Conservation (phyloP, 2,888 invertebrate genomes). For the Zootermopsis nevadensis region DNA sequence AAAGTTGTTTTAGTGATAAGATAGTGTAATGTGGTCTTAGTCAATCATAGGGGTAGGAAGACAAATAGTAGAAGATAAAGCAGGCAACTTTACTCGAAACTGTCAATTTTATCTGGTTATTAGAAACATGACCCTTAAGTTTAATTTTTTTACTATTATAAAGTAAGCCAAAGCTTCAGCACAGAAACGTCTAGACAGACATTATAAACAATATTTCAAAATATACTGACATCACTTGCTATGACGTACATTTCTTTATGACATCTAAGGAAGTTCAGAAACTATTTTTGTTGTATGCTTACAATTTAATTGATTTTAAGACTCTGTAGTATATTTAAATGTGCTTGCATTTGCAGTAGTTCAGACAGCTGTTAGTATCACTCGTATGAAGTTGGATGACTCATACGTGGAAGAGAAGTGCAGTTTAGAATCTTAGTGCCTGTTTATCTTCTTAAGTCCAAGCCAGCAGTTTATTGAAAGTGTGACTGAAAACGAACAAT, state of each 20-base stretch:
- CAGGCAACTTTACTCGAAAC: neutral
- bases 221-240: conserved; percentile 5
- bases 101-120: neutral
- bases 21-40: conserved; percentile 1
- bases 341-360: neutral
- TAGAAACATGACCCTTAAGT: neutral
- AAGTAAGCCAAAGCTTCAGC: neutral
- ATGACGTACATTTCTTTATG: neutral
- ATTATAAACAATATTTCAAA: neutral
- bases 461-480: neutral
- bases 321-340: neutral
- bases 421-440: neutral
- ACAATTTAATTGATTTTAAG: neutral
- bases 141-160: neutral
- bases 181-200: neutral
- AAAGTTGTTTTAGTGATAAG: conserved; percentile 8
- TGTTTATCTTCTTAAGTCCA: neutral
- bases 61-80: conserved; percentile 20
- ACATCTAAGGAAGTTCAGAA: neutral
- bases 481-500: neutral
- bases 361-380: neutral
- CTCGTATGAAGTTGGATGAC: neutral
- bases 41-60: conserved; percentile 8
- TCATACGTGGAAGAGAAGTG: neutral
- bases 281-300: neutral